Evolutionary conservation across 2,888 invertebrate species (phyloP), one percentile per base, ranked within the genome.

Genomic region (Lasioglossum lativentre): DNA sequence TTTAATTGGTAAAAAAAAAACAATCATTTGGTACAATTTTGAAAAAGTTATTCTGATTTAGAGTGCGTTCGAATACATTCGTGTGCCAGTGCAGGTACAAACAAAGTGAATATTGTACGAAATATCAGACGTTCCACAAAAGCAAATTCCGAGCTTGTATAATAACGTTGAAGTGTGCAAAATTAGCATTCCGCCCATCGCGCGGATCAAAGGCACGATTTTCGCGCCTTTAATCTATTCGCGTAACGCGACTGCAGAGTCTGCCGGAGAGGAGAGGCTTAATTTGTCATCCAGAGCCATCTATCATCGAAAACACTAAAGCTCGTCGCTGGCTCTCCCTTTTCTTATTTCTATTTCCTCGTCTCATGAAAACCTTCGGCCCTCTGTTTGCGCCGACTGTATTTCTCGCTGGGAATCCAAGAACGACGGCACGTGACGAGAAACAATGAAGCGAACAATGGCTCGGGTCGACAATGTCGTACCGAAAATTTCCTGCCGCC

Each of bases 371-470:
- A 88, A 88, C 82, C 88, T 86, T 78, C 74, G 63, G 75, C 63
- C 30, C 30, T 63, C 63, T 27, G 30, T 27, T 63, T 63, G 63
- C 30, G 63, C 63, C 63, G 30, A 16, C 73, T 59, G 74, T 70
- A 42, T 40, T 70, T 73, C 79, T 76, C 63, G 66, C 19, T 38
- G 47, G 59, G 85, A 56, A 82, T 80, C 81, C 87, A 82, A 52
- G 72, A 77, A 76, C 80, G 88, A 66, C 75, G 90, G 80, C 87
- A 85, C 82, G 90, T 85, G 86, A 91, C 86, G 87, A 82, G 89
- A 85, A 91, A 91, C 91, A 91, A 91, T 89, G 86, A 88, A 77
- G 80, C 87, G 87, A 82, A 89, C 86, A 88, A 90, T 88, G 85
- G 85, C 83, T 81, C 74, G 76, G 74, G 80, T 59, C 87, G 83